Evolutionary conservation across 2,888 invertebrate genomes (phyloP).

Genomic region (Erebia aethiops): DNA sequence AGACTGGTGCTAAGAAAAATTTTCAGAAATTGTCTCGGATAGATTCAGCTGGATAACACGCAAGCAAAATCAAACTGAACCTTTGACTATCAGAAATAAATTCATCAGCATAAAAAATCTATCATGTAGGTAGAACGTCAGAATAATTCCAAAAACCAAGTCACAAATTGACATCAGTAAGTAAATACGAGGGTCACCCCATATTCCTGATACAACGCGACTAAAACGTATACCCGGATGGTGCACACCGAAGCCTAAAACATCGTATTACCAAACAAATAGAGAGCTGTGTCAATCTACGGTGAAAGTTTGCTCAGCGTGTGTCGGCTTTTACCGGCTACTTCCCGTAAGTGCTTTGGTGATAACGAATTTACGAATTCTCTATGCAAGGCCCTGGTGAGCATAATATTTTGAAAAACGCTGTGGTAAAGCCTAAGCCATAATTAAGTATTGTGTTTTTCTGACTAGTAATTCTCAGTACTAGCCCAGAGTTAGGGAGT

Average conservation of each 20-base stretch:
- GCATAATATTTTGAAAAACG: neutral
- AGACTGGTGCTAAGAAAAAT: too few species aligned
- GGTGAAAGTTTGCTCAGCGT: constrained; percentile 37
- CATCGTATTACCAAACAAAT: constrained; percentile 42
- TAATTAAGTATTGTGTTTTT: too few species aligned
- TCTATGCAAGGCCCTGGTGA: constrained; percentile 26
- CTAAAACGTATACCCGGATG: constrained; percentile 17
- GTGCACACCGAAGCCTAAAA: constrained; percentile 32
- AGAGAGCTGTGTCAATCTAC: constrained; percentile 39
- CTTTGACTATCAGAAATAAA: constrained; percentile 2
- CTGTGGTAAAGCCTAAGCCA: too few species aligned
- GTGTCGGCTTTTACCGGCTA: constrained; percentile 36
- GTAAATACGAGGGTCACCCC: constrained; percentile 35
- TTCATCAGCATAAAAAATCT: constrained; percentile 11
- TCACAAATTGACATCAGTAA: constrained; percentile 38
- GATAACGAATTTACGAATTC: constrained; percentile 34
- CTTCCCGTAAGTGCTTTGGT: constrained; percentile 38
- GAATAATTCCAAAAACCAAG: constrained; percentile 36
- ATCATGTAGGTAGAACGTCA: constrained; percentile 11
- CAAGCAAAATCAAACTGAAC: too few species aligned
- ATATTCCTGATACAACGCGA: constrained; percentile 22
- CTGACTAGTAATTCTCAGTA: too few species aligned
- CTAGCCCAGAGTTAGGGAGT: too few species aligned
- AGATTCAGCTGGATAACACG: too few species aligned
- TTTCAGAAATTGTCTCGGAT: too few species aligned